phyloP scores from a whole-genome alignment of 2,113 vertebrate genomes.

The Nicator chloris region DNA sequence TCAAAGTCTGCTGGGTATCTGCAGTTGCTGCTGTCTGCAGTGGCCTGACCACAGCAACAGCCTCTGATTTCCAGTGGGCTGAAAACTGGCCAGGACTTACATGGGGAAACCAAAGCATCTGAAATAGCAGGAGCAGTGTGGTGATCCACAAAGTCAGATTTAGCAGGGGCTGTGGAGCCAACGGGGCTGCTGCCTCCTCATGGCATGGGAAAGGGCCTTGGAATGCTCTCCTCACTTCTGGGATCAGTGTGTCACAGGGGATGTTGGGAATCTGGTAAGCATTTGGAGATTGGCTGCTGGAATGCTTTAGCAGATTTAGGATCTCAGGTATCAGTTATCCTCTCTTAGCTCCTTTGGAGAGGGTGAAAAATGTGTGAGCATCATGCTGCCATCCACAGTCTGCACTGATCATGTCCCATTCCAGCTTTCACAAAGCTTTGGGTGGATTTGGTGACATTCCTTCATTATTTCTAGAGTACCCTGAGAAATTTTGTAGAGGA shows the following conservation, averaged over 20 bases:
- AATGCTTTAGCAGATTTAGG: neutral
- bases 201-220: neutral
- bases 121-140: slow-evolving; percentile 43
- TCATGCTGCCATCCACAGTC: neutral
- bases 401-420: neutral
- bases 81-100: neutral
- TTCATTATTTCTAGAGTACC: neutral
- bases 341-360: neutral
- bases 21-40: slow-evolving; percentile 40
- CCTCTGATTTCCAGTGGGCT: slow-evolving; percentile 36
- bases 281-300: neutral
- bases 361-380: neutral
- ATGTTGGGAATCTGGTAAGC: neutral
- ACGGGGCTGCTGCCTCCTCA: neutral
- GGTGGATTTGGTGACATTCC: neutral
- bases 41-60: slow-evolving; percentile 37
- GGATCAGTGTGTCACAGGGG: neutral
- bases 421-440: neutral
- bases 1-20: neutral
- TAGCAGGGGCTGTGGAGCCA: slow-evolving; percentile 13
- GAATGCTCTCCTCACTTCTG: neutral
- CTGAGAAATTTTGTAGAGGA: neutral
- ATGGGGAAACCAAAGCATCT: slow-evolving; percentile 11
- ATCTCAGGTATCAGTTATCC: neutral
- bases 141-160: slow-evolving; percentile 53